phyloP scores from a whole-genome alignment of 2,888 invertebrate genomes.

The Agrochola circellaris region DNA sequence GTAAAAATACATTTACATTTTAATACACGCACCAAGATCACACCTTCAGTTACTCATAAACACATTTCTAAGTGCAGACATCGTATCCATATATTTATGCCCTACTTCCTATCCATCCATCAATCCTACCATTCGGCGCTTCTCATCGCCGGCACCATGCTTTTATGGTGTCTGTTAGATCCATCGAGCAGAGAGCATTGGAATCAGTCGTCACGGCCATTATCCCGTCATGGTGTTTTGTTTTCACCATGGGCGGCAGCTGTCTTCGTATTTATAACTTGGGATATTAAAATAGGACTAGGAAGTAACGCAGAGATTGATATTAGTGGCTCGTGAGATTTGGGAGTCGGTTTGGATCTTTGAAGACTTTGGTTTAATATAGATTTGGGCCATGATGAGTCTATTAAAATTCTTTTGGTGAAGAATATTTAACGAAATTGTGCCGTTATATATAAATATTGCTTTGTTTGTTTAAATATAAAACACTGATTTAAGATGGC shows the following conservation, averaged over 20 bases:
- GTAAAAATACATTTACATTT: neutral
- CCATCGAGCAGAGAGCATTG: slow-evolving; percentile 61
- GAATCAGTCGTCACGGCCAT: slow-evolving; percentile 72
- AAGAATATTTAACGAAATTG: neutral
- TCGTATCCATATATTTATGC: slow-evolving; percentile 14
- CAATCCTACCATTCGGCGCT: slow-evolving; percentile 23
- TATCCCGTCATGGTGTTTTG: slow-evolving; percentile 71
- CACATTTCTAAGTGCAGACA: slow-evolving; percentile 1
- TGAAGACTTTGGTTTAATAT: slow-evolving; percentile 11
- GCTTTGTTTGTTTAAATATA: neutral
- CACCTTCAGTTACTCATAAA: slow-evolving; percentile 9
- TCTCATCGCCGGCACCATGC: slow-evolving; percentile 40
- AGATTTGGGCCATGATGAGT: slow-evolving; percentile 11
- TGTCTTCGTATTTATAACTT: slow-evolving; percentile 70
- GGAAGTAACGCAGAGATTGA: slow-evolving; percentile 64
- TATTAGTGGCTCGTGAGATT: slow-evolving; percentile 44
- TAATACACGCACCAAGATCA: neutral
- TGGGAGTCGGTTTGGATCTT: slow-evolving; percentile 14
- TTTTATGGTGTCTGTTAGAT: slow-evolving; percentile 70
- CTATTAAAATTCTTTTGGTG: slow-evolving; percentile 8
- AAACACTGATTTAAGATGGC: neutral
- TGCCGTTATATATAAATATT: slow-evolving; percentile 1
- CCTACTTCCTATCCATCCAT: slow-evolving; percentile 20
- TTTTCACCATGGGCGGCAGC: slow-evolving; percentile 65
- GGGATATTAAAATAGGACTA: slow-evolving; percentile 67